Percentiles rank a stretch among this genome's conserved stretches.
Conservation (phyloP, 2,113 vertebrate species). For the Rattus rattus region DNA sequence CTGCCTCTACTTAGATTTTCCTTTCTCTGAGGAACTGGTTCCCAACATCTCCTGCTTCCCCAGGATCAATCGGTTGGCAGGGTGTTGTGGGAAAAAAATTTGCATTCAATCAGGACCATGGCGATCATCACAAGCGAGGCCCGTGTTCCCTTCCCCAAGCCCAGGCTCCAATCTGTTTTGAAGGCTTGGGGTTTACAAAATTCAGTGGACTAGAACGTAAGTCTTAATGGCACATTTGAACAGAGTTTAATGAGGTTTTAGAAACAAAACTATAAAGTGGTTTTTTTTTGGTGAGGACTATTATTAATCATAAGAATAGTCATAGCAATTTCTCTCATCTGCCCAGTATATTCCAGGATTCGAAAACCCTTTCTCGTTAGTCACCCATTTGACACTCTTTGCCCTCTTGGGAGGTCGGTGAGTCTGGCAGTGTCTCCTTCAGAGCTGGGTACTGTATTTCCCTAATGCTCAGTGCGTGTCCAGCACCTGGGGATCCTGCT, state of each 20-base stretch:
- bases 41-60: conserved; percentile 73
- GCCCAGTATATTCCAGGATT: conserved; percentile 45
- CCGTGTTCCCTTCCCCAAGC: conserved; percentile 63
- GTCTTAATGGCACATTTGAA: conserved; percentile 80
- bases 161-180: conserved; percentile 71
- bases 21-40: conserved; percentile 76
- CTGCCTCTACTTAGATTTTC: conserved; percentile 82
- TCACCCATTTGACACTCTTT: conserved; percentile 53
- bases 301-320: conserved; percentile 79
- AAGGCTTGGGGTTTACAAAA: conserved; percentile 77
- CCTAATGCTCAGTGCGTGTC: background rate
- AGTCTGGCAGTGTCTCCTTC: background rate
- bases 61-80: conserved; percentile 79
- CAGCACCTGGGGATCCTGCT: conserved; percentile 4
- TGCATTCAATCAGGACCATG: conserved; percentile 77
- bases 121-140: conserved; percentile 58
- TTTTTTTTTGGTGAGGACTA: conserved; percentile 77
- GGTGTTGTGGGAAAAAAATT: conserved; percentile 78
- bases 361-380: conserved; percentile 61
- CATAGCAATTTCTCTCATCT: conserved; percentile 63
- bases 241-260: conserved; percentile 79
- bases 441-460: background rate
- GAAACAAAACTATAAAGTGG: conserved; percentile 77
- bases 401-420: conserved; percentile 41
- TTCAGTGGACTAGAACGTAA: conserved; percentile 78